phyloP scores from a whole-genome alignment of 2,888 invertebrate genomes.

The Drosophila ustulata region DNA sequence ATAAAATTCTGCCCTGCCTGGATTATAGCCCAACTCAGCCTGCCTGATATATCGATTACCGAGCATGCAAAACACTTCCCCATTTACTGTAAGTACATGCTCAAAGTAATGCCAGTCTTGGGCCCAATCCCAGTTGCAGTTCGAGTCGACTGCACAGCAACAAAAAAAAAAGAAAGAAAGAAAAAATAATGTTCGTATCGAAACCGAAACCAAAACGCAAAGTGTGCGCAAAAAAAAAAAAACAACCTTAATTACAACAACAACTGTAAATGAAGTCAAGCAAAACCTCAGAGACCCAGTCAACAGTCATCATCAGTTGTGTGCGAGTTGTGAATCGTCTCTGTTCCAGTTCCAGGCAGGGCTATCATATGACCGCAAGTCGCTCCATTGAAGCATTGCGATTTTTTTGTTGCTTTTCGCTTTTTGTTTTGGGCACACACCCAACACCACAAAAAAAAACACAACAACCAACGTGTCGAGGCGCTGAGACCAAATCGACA shows the following conservation, averaged over 20 bases:
- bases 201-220: slow-evolving; percentile 57
- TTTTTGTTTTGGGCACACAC: slow-evolving; percentile 31
- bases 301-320: slow-evolving; percentile 60
- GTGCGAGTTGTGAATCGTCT: slow-evolving; percentile 43
- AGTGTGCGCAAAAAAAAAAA: slow-evolving; percentile 35
- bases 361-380: slow-evolving; percentile 72
- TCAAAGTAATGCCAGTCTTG: slow-evolving; percentile 1
- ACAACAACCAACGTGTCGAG: slow-evolving; percentile 43
- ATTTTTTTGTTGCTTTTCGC: slow-evolving; percentile 30
- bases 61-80: slow-evolving; percentile 69
- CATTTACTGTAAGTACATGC: slow-evolving; percentile 9
- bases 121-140: slow-evolving; percentile 22
- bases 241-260: slow-evolving; percentile 66
- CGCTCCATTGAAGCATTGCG: slow-evolving; percentile 70
- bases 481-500: slow-evolving; percentile 31
- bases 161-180: slow-evolving; percentile 15
- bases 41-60: slow-evolving; percentile 60
- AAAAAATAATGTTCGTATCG: slow-evolving; percentile 15
- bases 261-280: slow-evolving; percentile 65
- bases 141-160: slow-evolving; percentile 50
- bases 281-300: slow-evolving; percentile 62
- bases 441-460: slow-evolving; percentile 2
- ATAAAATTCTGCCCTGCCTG: slow-evolving; percentile 44
- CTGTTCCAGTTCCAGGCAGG: slow-evolving; percentile 54
- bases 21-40: slow-evolving; percentile 27